Percentiles rank a stretch among this genome's conserved stretches.
Evolutionary conservation across 1,140 invertebrate species (phyloP).

Genomic region (Contarinia nasturtii): DNA sequence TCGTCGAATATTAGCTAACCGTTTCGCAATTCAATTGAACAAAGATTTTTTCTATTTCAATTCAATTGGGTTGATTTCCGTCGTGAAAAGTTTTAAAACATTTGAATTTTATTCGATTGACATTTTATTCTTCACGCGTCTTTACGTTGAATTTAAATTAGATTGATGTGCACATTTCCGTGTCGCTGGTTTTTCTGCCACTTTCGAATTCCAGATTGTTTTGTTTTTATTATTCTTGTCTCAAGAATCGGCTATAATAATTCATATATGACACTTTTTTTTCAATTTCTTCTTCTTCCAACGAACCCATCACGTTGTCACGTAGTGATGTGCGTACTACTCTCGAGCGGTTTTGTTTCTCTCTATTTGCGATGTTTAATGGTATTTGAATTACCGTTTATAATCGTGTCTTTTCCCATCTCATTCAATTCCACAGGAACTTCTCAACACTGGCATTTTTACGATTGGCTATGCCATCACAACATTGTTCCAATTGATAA

Average conservation of each 20-base stretch:
- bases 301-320: neutral
- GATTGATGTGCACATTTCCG: neutral
- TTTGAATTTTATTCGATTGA: neutral
- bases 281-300: no score
- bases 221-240: neutral
- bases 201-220: neutral
- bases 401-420: slow-evolving; percentile 4
- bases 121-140: neutral
- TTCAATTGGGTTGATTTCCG: neutral
- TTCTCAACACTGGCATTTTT: slow-evolving; percentile 49
- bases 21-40: no score
- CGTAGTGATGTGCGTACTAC: neutral
- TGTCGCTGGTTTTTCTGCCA: neutral
- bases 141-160: neutral
- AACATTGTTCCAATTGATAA: slow-evolving; percentile 55
- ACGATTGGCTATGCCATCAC: slow-evolving; percentile 56
- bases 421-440: slow-evolving; percentile 40
- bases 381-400: neutral
- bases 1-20: no score
- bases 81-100: neutral
- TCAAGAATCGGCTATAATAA: neutral
- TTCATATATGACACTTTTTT: neutral
- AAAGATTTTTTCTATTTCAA: neutral
- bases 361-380: no score
- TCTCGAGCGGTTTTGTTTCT: no score